Conservation (phyloP, 2,113 vertebrate species). For the Bucco capensis region DNA sequence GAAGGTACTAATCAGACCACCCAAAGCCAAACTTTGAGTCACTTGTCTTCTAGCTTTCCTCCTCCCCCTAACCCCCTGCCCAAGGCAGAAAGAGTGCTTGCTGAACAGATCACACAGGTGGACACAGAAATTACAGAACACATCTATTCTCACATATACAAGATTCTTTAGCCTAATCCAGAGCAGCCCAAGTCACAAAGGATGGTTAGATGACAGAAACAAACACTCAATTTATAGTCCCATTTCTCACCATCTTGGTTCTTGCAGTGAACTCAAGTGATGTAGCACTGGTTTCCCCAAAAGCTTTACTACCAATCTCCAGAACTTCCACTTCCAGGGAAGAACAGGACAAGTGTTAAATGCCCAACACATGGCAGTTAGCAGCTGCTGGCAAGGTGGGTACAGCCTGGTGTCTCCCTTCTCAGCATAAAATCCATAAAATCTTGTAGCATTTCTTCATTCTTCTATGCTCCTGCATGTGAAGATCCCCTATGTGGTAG, state of each 20-base stretch:
- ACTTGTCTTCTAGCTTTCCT: neutral
- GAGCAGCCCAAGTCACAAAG: neutral
- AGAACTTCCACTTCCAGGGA: neutral
- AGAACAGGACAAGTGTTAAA: neutral
- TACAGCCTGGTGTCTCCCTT: fast-evolving
- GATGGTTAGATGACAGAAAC: neutral
- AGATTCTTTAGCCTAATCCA: neutral
- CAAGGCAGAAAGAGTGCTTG: neutral
- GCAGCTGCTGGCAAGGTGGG: neutral
- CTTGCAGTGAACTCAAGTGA: neutral
- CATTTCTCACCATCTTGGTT: neutral
- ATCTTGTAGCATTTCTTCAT: neutral
- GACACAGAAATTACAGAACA: neutral
- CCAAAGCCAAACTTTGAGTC: neutral
- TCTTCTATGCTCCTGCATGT: neutral
- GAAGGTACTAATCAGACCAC: neutral
- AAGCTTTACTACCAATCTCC: neutral
- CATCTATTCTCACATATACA: neutral
- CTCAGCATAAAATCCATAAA: neutral
- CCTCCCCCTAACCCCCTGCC: too few species aligned
- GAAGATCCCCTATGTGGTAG: neutral
- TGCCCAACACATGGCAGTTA: fast-evolving
- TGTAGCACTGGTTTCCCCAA: neutral
- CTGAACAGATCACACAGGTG: neutral
- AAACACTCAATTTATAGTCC: neutral